A percentile compares a stretch with the other conserved stretches of the same genome.
Conservation (phyloP, 2,113 vertebrate species). For the Poicephalus meyeri region DNA sequence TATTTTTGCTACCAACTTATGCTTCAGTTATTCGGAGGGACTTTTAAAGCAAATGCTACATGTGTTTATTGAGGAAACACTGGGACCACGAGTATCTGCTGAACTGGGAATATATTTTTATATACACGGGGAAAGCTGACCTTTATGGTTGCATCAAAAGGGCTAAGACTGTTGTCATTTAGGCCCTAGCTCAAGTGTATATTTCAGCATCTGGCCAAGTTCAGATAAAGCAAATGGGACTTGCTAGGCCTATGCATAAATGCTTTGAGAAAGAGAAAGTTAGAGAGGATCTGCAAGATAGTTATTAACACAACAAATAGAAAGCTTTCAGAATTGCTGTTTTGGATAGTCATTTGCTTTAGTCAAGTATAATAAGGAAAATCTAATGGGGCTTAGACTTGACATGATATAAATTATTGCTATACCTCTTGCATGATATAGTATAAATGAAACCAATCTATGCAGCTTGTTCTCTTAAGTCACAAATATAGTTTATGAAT, state of each 20-base stretch:
- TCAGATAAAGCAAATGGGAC: neutral
- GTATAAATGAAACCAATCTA: conserved; percentile 20
- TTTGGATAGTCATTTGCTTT: neutral
- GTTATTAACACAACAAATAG: neutral
- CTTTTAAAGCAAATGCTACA: neutral
- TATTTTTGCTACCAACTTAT: neutral
- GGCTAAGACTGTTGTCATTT: neutral
- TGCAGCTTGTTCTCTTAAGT: conserved; percentile 20
- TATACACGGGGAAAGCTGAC: neutral
- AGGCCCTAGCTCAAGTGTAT: neutral
- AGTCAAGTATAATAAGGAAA: conserved; percentile 15
- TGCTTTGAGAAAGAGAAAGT: neutral
- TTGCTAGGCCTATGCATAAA: neutral
- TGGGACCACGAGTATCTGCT: neutral
- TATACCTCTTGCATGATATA: neutral
- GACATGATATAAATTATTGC: conserved; percentile 8
- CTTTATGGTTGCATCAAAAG: neutral
- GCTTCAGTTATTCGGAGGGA: neutral
- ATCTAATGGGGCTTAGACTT: neutral
- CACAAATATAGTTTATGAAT: conserved; percentile 41
- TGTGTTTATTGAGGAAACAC: neutral
- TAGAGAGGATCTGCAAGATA: neutral
- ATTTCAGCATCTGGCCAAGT: neutral
- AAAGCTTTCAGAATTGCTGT: neutral
- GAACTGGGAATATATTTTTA: neutral